These are phyloP conservation scores for Spialia ferax DNA, from an alignment of 2,888 invertebrate species.

Conservation along the genomic window DNA sequence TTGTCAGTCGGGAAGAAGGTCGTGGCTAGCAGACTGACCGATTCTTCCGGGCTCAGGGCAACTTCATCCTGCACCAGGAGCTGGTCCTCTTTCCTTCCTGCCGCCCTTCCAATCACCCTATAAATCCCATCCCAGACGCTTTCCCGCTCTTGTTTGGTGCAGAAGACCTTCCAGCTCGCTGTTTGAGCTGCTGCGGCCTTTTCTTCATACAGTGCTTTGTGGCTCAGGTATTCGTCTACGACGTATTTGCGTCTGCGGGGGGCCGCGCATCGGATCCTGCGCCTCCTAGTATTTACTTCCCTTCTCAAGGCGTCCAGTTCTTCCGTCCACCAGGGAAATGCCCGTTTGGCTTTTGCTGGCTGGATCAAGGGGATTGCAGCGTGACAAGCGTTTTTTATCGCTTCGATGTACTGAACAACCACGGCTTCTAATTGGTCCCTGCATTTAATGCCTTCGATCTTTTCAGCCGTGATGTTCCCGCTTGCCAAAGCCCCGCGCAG, in stretches of 20 bases:
- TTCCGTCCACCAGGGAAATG: slow-evolving; percentile 42
- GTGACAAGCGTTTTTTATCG: not conserved
- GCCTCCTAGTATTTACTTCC: not conserved
- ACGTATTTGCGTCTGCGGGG: not conserved
- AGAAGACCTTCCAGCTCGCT: slow-evolving; percentile 31
- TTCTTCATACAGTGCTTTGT: slow-evolving; percentile 6
- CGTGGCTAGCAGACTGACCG: slow-evolving; percentile 22
- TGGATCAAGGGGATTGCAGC: not conserved
- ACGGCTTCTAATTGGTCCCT: not conserved
- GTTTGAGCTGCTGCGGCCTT: slow-evolving; percentile 1
- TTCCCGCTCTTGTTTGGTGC: slow-evolving; percentile 27
- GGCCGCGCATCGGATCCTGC: slow-evolving; percentile 13
- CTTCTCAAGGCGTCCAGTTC: slow-evolving; percentile 36
- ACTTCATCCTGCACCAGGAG: not conserved
- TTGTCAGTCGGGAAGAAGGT: slow-evolving; percentile 35
- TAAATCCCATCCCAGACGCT: slow-evolving; percentile 29
- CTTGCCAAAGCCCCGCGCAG: not conserved
- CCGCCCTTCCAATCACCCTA: slow-evolving; percentile 15
- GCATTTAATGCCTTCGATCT: not conserved
- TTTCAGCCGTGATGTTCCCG: not conserved
- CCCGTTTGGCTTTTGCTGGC: not conserved
- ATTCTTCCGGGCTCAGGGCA: not conserved
- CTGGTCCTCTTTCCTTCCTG: slow-evolving; percentile 5
- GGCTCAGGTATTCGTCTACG: not conserved
- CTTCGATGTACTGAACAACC: not conserved